A percentile compares a stretch with the other conserved stretches of the same genome.
phyloP scores from a whole-genome alignment of 1,140 invertebrate genomes.

The Magallana gigas region DNA sequence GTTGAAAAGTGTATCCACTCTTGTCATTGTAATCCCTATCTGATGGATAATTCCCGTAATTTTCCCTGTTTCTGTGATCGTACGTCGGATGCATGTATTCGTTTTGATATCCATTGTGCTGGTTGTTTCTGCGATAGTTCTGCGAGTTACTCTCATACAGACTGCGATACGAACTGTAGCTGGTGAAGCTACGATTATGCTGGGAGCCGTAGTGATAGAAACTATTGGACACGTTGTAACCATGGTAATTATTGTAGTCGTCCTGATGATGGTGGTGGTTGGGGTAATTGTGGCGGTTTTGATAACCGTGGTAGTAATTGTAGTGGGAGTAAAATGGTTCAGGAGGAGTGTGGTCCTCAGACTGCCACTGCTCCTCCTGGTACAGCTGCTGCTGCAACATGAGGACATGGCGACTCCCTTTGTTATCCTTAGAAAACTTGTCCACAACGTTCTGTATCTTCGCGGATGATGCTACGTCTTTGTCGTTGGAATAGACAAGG shows the following conservation, averaged over 20 bases:
- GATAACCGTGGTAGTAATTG: conserved; percentile 45
- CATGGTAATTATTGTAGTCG: conserved; percentile 42
- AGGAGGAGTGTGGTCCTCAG: background rate
- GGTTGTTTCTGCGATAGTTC: conserved; percentile 34
- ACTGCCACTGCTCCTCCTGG: conserved; percentile 64
- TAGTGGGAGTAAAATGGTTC: background rate
- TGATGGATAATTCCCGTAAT: background rate
- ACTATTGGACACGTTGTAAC: conserved; percentile 45
- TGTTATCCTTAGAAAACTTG: conserved; percentile 62
- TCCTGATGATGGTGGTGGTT: conserved; percentile 34
- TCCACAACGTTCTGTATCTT: conserved; percentile 53
- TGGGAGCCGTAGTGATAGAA: conserved; percentile 42
- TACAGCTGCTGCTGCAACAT: conserved; percentile 72
- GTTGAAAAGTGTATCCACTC: conserved; percentile 47
- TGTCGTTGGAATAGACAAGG: background rate
- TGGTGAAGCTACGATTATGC: conserved; percentile 31
- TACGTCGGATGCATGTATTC: background rate
- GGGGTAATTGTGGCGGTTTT: conserved; percentile 50
- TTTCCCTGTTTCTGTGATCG: conserved; percentile 6
- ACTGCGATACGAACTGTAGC: conserved; percentile 26
- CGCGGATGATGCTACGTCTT: background rate
- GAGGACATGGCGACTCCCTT: conserved; percentile 65
- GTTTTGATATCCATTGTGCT: background rate
- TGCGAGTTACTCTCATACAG: background rate
- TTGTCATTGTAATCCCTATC: conserved; percentile 43